These are phyloP conservation scores for Psammodynastes pulverulentus DNA, from an alignment of 2,113 vertebrate genomes.

Conservation along the genomic window DNA sequence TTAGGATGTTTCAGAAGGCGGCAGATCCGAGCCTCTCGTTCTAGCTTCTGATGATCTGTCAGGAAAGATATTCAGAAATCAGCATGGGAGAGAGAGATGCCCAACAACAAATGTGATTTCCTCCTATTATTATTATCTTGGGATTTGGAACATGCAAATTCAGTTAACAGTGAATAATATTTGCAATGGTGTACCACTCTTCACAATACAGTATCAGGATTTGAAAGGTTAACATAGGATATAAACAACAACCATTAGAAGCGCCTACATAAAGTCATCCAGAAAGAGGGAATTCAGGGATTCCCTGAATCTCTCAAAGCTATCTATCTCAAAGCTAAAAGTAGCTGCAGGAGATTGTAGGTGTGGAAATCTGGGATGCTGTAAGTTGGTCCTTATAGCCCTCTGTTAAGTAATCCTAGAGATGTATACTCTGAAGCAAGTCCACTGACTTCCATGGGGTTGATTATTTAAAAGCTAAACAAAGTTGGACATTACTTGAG, in stretches of 20 bases:
- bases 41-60: slow-evolving; percentile 95
- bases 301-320: too few species aligned
- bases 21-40: slow-evolving; percentile 92
- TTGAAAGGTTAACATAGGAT: background rate
- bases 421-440: background rate
- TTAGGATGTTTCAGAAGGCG: slow-evolving; percentile 93
- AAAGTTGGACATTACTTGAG: background rate
- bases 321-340: background rate
- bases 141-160: background rate
- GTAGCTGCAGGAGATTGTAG: background rate
- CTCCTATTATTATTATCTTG: background rate
- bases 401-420: background rate
- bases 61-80: slow-evolving; percentile 17
- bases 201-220: background rate
- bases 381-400: background rate
- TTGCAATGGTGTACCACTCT: background rate
- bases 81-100: background rate
- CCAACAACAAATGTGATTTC: background rate
- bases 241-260: background rate
- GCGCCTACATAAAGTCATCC: background rate
- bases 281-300: background rate
- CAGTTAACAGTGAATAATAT: background rate
- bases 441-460: background rate
- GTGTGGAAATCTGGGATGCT: background rate
- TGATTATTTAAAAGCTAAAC: background rate